Evolutionary conservation across 2,888 invertebrate genomes (phyloP), one percentile per base, ranked within the genome.

Genomic region (Venusia cambrica): DNA sequence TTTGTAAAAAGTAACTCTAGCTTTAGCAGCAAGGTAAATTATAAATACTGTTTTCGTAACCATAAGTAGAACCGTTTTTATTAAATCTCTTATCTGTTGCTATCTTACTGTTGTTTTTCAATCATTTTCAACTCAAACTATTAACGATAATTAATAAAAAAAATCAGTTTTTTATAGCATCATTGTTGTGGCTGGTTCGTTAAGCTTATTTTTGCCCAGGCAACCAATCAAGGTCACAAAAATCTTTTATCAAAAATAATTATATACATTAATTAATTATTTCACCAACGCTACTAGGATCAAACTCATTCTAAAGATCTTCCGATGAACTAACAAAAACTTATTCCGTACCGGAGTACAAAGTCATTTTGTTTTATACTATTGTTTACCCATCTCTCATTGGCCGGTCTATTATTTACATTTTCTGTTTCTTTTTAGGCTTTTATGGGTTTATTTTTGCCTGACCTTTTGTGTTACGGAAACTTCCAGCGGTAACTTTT

Each of bases 301-400:
- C 62, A 67, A 77, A 77, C 75, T 78, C 74, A 73, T 76, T 81
- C 73, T 79, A 81, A 81, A 81, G 81, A 78, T 75, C 79, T 78
- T 78, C 77, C 77, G 75, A 83, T 83, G 81, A 77, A 80, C 79
- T 80, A 73, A 73, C 76, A 80, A 78, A 78, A 81, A 81, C 76
- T 83, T 81, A 73, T 74, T 73, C 73, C 65, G 58, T 66, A 73
- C 65, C 73, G 74, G 71, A 40, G 64, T 56, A 62, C 68, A 54
- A 63, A 72, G 70, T 76, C 76, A 67, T 81, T 81, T 81, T 76
- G 80, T 83, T 80, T 80, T 81, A 79, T 77, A 66, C 77, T 76
- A 81, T 81, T 81, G 81, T 81, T 80, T 80, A 78, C 74, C 65
- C 72, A 75, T 77, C 73, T 73, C 74, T 78, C 77, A 79, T 78